These are phyloP conservation scores for Hemiscyllium ocellatum DNA, from an alignment of 2,113 vertebrate genomes.

Conservation along the genomic window DNA sequence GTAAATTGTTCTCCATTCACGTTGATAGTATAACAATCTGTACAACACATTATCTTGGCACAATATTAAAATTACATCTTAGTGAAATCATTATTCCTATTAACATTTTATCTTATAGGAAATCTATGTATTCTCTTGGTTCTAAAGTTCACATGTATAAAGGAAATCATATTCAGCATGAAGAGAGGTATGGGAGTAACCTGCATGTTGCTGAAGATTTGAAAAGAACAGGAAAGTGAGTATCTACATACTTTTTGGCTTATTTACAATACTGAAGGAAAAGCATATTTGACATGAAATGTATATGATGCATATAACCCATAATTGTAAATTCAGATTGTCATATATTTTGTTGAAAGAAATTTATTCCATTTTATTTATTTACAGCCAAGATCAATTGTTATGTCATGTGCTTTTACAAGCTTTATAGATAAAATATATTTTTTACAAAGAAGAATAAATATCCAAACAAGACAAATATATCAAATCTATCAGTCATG, in stretches of 20 bases:
- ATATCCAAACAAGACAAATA: too few relatives aligned
- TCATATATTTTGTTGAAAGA: background rate
- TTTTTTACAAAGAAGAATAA: background rate
- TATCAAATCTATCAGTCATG: too few relatives aligned
- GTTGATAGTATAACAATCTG: background rate
- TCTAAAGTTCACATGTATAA: background rate
- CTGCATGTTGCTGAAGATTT: constrained; percentile 45
- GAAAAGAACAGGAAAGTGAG: constrained; percentile 59
- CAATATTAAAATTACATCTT: background rate
- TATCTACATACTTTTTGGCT: background rate
- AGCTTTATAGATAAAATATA: background rate
- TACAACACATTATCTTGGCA: background rate
- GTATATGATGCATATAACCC: background rate
- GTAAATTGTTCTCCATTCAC: background rate
- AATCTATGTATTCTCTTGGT: constrained; percentile 15
- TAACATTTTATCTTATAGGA: constrained; percentile 19
- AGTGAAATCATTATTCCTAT: background rate
- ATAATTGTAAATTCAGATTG: background rate
- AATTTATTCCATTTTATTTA: background rate
- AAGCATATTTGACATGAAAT: background rate
- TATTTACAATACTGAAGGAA: background rate
- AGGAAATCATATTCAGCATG: background rate
- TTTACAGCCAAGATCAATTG: background rate
- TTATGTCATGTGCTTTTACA: background rate
- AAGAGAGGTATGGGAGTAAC: constrained; percentile 21